Evolutionary conservation across 2,888 invertebrate genomes (phyloP).

Genomic region (Cylindroiulus punctatus): DNA sequence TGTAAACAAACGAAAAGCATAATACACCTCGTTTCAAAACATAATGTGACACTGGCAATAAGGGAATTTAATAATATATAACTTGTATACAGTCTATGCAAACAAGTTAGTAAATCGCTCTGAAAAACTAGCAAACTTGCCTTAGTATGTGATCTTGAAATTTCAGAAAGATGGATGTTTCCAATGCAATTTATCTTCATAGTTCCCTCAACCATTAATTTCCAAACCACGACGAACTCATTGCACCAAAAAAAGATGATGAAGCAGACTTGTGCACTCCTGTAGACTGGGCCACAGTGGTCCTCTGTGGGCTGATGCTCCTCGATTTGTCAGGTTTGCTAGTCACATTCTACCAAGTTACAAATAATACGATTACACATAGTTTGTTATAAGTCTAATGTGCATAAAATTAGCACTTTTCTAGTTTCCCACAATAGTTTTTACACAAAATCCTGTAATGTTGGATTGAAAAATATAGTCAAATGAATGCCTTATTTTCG

Average conservation of each 20-base stretch:
- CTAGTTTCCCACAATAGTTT: too few relatives aligned
- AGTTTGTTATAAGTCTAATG: too few relatives aligned
- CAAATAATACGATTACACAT: too few relatives aligned
- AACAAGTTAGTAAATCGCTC: too few relatives aligned
- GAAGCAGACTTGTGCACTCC: slow-evolving; percentile 55
- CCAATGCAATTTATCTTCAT: background rate
- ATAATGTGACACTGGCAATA: background rate
- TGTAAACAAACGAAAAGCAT: slow-evolving; percentile 25
- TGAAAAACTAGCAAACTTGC: background rate
- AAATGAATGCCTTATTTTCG: too few relatives aligned
- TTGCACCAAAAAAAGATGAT: slow-evolving; percentile 56
- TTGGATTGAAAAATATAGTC: too few relatives aligned
- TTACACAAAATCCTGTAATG: too few relatives aligned
- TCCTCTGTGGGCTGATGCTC: slow-evolving; percentile 51
- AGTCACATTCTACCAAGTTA: slow-evolving; percentile 6
- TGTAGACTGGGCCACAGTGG: background rate
- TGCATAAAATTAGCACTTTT: too few relatives aligned
- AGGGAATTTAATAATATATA: background rate
- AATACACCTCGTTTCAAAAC: background rate
- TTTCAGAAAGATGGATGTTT: background rate
- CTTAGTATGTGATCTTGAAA: background rate
- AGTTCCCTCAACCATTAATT: slow-evolving; percentile 27
- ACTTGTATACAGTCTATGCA: background rate
- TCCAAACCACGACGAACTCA: slow-evolving; percentile 57
- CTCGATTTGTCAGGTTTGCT: slow-evolving; percentile 49